phyloP scores from a whole-genome alignment of 2,888 invertebrate species.

The Latheticus oryzae region DNA sequence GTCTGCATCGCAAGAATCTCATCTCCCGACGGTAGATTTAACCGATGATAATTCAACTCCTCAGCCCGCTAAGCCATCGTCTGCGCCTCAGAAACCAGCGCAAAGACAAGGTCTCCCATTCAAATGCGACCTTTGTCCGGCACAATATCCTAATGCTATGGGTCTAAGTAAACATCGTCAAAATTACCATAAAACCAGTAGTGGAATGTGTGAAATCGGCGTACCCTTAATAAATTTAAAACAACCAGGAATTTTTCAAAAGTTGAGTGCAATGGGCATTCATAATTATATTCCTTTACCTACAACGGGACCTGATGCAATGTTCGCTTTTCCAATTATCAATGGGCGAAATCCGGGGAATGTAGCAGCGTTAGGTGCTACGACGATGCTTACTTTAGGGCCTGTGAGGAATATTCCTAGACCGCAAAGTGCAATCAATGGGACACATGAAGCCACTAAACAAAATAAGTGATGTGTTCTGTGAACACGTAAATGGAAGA shows the following conservation, averaged over 20 bases:
- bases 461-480: conserved; percentile 46
- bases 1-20: no score
- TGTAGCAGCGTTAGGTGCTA: conserved; percentile 73
- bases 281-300: conserved; percentile 81
- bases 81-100: conserved; percentile 55
- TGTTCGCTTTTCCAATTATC: conserved; percentile 78
- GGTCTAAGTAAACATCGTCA: conserved; percentile 74
- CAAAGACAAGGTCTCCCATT: conserved; percentile 61
- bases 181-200: conserved; percentile 69
- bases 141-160: conserved; percentile 75
- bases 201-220: conserved; percentile 74
- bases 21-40: conserved; percentile 67
- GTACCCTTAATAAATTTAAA: conserved; percentile 80
- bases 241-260: conserved; percentile 74
- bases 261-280: conserved; percentile 76
- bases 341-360: conserved; percentile 57
- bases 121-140: conserved; percentile 78
- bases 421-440: conserved; percentile 43
- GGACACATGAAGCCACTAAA: conserved; percentile 40
- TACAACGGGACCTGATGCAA: conserved; percentile 69
- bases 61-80: conserved; percentile 65
- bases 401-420: conserved; percentile 69
- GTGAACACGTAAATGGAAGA: conserved; percentile 36
- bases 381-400: conserved; percentile 78
- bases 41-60: conserved; percentile 68